Base-by-base conservation (phyloP, 2,797 vertebrate genomes). In the Onychomys leucogaster region DNA sequence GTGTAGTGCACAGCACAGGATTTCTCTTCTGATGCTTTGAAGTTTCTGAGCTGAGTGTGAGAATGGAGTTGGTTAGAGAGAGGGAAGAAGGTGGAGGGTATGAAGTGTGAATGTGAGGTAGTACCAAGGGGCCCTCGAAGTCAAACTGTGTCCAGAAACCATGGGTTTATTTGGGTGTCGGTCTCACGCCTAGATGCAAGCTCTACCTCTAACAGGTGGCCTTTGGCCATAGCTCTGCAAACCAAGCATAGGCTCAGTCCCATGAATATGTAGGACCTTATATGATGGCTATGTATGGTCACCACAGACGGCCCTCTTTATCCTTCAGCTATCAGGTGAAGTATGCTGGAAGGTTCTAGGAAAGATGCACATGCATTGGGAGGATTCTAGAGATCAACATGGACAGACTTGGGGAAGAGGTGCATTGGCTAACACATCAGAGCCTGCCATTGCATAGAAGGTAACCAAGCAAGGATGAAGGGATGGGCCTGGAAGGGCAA, bases 1-100 rank as follows among this genome's bases (percentile, higher is more conserved):
- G 46, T 14, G 61, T 37, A 4, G 11, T 92, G 32, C 49, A 12
- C 7, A 5, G 9, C 0, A 0, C 5, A 76, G n/a, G 16, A 41
- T 9, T 65, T 59, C n/a, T 88, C 46, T 76, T 37, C 59, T 59
- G n/a, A 71, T 75, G 34, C 17, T 46, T 93, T 86, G 5, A 57
- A 7, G 17, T 78, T 93, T 89, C 41, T 89, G 46, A 85, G 67
- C 65, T 65, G 17, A 27, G 32, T 8, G 0, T 82, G 91, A 32
- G 37, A 34, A 46, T 46, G 7, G 32, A 6, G 65, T n/a, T 78
- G 59, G 32, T 88, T 55, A 32, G 67, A 16, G 43, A 43, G 34
- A 78, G 69, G 71, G 63, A 77, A 90, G 59, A 34, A 85, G 37
- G 76, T 5, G 9, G 5, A 43, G 43, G 32, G 11, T 43, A 25